phyloP scores from a whole-genome alignment of 2,113 vertebrate genomes.

The Ciconia boyciana region DNA sequence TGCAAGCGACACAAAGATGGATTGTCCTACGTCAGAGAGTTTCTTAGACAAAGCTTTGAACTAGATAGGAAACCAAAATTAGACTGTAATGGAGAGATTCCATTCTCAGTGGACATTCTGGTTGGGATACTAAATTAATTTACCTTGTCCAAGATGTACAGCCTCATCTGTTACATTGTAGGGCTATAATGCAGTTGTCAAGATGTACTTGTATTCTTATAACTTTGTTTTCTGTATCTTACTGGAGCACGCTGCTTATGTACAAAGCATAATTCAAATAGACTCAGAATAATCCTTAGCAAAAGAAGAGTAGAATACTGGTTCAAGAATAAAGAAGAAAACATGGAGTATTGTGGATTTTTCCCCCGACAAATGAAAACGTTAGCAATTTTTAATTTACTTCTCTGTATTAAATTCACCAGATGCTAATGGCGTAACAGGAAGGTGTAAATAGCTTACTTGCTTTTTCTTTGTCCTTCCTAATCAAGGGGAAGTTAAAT shows the following conservation, averaged over 20 bases:
- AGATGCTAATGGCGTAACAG: background rate
- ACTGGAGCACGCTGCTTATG: background rate
- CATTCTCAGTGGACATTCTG: constrained; percentile 65
- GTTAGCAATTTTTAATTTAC: background rate
- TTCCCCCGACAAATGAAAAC: background rate
- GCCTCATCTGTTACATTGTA: constrained; percentile 71
- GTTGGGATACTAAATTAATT: constrained; percentile 74
- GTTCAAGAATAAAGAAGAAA: background rate
- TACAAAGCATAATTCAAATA: constrained; percentile 45
- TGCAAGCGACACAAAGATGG: constrained; percentile 73
- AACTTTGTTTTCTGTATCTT: constrained; percentile 61
- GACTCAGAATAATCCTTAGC: constrained; percentile 7
- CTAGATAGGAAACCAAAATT: constrained; percentile 74
- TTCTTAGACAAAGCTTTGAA: constrained; percentile 75
- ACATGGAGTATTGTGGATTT: background rate
- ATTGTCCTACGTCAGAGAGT: constrained; percentile 69
- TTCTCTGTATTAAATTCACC: background rate
- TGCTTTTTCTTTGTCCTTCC: background rate
- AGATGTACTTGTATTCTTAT: constrained; percentile 60
- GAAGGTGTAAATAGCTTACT: background rate
- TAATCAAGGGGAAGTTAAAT: constrained; percentile 10
- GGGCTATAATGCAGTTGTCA: constrained; percentile 70
- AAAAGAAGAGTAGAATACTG: background rate
- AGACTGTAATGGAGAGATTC: constrained; percentile 75
- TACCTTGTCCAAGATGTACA: constrained; percentile 62